These are phyloP conservation scores for Xiphorhynchus elegans DNA, from an alignment of 2,113 vertebrate species.

Conservation along the genomic window DNA sequence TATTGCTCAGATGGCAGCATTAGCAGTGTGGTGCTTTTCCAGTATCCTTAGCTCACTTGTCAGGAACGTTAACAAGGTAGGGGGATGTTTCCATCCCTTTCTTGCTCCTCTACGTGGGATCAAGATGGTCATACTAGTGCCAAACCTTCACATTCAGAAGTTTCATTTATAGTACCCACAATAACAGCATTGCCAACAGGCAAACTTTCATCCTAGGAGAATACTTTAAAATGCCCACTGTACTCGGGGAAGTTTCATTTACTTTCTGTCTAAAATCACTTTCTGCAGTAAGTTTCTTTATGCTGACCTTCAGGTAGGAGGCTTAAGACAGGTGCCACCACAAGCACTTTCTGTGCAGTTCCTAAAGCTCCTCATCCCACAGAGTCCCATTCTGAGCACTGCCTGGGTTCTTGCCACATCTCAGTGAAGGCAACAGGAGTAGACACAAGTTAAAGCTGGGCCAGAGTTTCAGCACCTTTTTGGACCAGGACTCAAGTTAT, in stretches of 20 bases:
- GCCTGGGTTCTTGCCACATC: neutral
- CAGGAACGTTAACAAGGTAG: neutral
- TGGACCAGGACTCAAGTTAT: neutral
- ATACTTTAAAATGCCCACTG: neutral
- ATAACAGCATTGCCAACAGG: neutral
- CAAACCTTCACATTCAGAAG: neutral
- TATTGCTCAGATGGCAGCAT: constrained; percentile 47
- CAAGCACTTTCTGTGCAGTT: neutral
- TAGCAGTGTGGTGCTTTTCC: constrained; percentile 3
- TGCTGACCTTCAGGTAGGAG: neutral
- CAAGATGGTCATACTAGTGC: neutral
- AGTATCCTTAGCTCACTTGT: neutral
- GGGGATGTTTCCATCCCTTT: neutral
- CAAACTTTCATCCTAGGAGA: neutral
- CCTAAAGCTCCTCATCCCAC: neutral
- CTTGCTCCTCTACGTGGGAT: neutral
- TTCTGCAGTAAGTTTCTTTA: neutral
- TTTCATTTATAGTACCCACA: neutral
- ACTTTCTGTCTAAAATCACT: neutral
- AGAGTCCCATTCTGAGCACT: neutral
- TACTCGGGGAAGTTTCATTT: neutral
- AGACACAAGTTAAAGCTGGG: neutral
- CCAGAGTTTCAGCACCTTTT: neutral
- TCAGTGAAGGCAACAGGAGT: neutral
- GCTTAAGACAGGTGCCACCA: neutral